phyloP scores from a whole-genome alignment of 2,113 vertebrate genomes.

The Nothocercus julius region DNA sequence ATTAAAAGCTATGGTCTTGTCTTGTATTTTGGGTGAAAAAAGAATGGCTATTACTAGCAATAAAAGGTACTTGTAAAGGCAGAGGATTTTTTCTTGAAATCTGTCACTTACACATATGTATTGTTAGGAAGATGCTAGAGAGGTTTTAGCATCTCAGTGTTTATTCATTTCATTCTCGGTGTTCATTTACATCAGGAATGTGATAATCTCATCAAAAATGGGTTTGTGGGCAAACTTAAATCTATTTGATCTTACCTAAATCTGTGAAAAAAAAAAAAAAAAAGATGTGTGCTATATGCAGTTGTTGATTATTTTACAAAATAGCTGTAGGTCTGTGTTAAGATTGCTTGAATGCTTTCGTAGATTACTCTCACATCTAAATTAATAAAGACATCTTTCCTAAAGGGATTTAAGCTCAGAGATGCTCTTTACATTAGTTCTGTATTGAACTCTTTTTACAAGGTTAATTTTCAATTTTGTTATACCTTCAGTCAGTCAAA shows the following conservation, averaged over 20 bases:
- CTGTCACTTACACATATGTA: background rate
- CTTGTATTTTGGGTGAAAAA: background rate
- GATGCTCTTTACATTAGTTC: background rate
- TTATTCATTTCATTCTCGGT: background rate
- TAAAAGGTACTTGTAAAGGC: background rate
- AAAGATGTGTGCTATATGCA: background rate
- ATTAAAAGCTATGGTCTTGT: rapidly evolving
- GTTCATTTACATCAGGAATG: background rate
- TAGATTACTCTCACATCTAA: background rate
- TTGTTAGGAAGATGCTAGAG: background rate
- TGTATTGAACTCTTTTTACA: background rate
- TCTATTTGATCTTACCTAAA: background rate
- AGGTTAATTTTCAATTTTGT: background rate
- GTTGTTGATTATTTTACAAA: background rate
- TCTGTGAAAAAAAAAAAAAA: background rate
- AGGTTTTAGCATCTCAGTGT: background rate
- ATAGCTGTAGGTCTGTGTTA: background rate
- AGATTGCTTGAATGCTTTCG: background rate
- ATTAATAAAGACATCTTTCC: background rate
- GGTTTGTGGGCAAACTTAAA: background rate
- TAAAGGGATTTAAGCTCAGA: background rate
- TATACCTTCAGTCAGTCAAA: background rate
- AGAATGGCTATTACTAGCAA: background rate
- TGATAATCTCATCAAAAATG: background rate
- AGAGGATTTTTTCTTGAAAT: background rate